A percentile compares a stretch with the other conserved stretches of the same genome.
Evolutionary conservation across 23 tunicate species (phyloP).

Genomic region (Halocynthia aurantium): DNA sequence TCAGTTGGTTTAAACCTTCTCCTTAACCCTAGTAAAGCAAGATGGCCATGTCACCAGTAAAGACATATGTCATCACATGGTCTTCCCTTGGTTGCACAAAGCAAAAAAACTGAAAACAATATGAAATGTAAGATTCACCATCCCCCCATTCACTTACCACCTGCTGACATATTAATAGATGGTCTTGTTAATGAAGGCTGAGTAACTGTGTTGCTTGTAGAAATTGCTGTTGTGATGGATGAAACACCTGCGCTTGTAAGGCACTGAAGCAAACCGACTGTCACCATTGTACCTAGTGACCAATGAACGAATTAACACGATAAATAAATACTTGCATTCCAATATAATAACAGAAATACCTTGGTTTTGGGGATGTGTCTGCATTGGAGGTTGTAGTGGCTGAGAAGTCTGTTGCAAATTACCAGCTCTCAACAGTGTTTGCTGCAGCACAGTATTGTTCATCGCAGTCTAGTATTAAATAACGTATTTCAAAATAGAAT

Average conservation of each 20-base stretch:
- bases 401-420: not conserved
- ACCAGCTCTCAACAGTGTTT: slow-evolving; percentile 10
- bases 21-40: no score
- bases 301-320: not conserved
- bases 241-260: not conserved
- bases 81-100: no score
- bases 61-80: no score
- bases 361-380: slow-evolving; percentile 15
- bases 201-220: slow-evolving; percentile 6
- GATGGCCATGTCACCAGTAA: no score
- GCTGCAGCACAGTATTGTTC: slow-evolving; percentile 9
- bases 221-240: not conserved
- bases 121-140: no score
- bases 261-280: slow-evolving; percentile 20
- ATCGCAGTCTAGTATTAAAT: slow-evolving; percentile 12
- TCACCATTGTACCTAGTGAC: slow-evolving; percentile 7
- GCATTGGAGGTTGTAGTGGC: slow-evolving; percentile 1
- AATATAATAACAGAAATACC: not conserved
- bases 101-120: no score
- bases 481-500: not conserved
- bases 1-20: no score
- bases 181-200: slow-evolving; percentile 22
- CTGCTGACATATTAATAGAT: slow-evolving; percentile 3
- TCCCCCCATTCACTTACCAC: not conserved
- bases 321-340: not conserved